phyloP scores from a whole-genome alignment of 2,113 vertebrate genomes.

The Eolophus roseicapilla region DNA sequence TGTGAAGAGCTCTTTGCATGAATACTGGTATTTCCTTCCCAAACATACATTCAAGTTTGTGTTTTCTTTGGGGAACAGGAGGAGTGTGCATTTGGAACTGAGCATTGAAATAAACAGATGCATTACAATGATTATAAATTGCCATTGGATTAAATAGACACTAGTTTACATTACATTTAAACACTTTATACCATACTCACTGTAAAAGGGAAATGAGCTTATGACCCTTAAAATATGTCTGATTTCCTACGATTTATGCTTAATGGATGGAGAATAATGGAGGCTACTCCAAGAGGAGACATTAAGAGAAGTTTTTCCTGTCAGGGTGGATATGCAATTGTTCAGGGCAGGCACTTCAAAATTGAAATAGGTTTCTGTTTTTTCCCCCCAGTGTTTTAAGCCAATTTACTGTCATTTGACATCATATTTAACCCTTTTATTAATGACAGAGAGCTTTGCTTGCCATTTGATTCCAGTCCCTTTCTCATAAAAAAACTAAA shows the following conservation, averaged over 20 bases:
- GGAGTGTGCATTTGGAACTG: neutral
- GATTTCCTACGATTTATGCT: constrained; percentile 51
- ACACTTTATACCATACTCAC: neutral
- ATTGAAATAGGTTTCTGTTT: constrained; percentile 25
- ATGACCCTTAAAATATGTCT: neutral
- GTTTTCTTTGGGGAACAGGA: neutral
- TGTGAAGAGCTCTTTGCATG: neutral
- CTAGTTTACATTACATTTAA: neutral
- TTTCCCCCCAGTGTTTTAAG: neutral
- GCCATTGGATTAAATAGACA: neutral
- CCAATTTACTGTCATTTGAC: neutral
- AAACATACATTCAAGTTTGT: neutral
- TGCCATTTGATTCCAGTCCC: neutral
- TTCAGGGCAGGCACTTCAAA: neutral
- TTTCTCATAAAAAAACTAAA: neutral
- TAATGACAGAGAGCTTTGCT: neutral
- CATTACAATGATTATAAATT: neutral
- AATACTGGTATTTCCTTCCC: neutral
- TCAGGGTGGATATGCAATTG: constrained; percentile 30
- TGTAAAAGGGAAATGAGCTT: constrained; percentile 32
- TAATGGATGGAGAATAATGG: constrained; percentile 29
- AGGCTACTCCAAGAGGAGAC: constrained; percentile 31
- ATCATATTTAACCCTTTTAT: constrained; percentile 10
- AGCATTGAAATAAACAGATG: neutral
- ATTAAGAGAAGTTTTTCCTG: constrained; percentile 47